A percentile compares a stretch with the other conserved stretches of the same genome.
phyloP scores from a whole-genome alignment of 2,888 invertebrate genomes.

The Erannis defoliaria region DNA sequence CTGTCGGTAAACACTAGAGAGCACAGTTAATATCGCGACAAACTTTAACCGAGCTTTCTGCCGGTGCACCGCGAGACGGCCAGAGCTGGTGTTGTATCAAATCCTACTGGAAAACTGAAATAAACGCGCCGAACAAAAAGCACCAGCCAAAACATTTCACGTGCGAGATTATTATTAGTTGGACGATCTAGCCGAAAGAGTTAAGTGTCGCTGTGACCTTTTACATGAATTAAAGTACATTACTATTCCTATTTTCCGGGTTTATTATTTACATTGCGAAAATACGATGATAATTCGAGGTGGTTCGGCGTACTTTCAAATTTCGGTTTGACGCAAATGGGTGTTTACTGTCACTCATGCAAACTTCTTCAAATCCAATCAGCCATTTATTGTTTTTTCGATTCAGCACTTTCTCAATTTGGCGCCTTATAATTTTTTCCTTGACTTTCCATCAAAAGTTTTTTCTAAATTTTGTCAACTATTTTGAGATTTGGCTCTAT shows the following conservation, averaged over 20 bases:
- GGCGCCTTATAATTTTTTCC: conserved; percentile 41
- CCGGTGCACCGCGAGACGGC: conserved; percentile 77
- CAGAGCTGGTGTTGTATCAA: conserved; percentile 82
- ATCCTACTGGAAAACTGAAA: conserved; percentile 87
- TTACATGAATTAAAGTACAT: conserved; percentile 69
- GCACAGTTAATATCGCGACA: conserved; percentile 49
- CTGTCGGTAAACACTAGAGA: conserved; percentile 45
- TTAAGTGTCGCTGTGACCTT: conserved; percentile 78
- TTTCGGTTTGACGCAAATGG: conserved; percentile 67
- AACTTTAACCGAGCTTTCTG: conserved; percentile 48
- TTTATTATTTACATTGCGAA: conserved; percentile 55
- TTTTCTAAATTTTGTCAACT: conserved; percentile 48
- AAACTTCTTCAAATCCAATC: conserved; percentile 54
- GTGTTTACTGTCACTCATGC: conserved; percentile 59
- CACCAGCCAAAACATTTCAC: conserved; percentile 87
- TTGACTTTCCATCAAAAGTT: conserved; percentile 44
- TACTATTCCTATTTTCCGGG: conserved; percentile 64
- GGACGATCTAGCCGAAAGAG: conserved; percentile 85
- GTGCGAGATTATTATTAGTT: conserved; percentile 85
- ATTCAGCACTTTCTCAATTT: conserved; percentile 41
- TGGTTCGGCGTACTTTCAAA: conserved; percentile 45
- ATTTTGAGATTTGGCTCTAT: conserved; percentile 64
- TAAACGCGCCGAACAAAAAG: conserved; percentile 86
- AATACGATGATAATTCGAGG: conserved; percentile 50
- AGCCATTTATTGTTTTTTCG: conserved; percentile 48